Evolutionary conservation across 2,888 invertebrate genomes (phyloP), one percentile per base, ranked within the genome.

Genomic region (Gastracanthus pulcherrimus): DNA sequence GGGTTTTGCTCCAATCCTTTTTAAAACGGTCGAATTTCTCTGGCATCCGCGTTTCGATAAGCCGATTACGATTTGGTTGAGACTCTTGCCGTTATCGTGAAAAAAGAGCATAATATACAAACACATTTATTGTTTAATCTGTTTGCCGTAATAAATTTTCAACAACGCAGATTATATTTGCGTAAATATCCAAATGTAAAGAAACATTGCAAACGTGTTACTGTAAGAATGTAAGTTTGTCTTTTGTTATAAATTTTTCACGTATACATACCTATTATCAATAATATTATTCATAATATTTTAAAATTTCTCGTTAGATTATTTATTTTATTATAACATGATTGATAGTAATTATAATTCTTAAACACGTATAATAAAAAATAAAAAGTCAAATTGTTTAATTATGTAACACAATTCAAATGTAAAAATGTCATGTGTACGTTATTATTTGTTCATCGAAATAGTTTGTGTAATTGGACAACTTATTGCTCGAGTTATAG

Each of bases 1-100:
- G 3, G 6, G 9, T 34, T 29, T 41, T 16, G 26, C 38, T 19
- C 6, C 23, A 26, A 72, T 5, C 45, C 23, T 41, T 72, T 72
- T 72, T 72, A 23, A 74, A 64, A 34, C 41, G 26, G 5, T 4
- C 19, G 55, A 38, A 41, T 55, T 36, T 51, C 26, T 41, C 38
- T 7, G 31, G 38, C 55, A 26, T 60, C 19, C 58, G 4, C 26
- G 41, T 41, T 31, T 58, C n/a, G 55, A 72, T 72, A 72, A 72
- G 60, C 72, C 60, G 72, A 74, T 74, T 62, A 48, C 62, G 51
- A 51, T 75, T 75, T 38, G 66, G n/a, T n/a, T 5, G 75, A 29
- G 36, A 66, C 36, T 16, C 64, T 13, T 23, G 26, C 6, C 38
- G 38, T 60, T 45, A 74, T 55, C 36, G 75, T 19, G 19, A 55